Evolutionary conservation across 2,797 vertebrate species (phyloP), one percentile per base, ranked within the genome.

Genomic region (Bradypodion pumilum): DNA sequence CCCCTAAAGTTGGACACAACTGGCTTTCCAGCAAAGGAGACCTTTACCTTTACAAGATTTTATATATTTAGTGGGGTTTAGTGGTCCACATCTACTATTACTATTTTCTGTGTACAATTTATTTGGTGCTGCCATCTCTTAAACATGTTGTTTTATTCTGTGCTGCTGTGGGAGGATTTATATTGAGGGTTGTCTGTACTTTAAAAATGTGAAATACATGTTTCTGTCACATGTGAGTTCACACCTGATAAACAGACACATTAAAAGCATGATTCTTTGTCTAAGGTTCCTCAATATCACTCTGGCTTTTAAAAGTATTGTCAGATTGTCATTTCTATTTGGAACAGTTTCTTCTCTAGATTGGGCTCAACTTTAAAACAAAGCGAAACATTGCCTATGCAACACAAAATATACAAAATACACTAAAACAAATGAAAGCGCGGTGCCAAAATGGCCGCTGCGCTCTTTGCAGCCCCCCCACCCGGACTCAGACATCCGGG

Each of bases 251-350:
- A 2, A n/a, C 37, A 42, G 52, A 27, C 29, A 60, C 42, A 60
- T 81, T 27, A 32, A 59, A 44, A n/a, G 52, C 4, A 32, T 7
- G 23, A 25, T n/a, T 29, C 40, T 60, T 81, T 72, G 68, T 37
- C 59, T 16, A 72, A 25, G 12, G 5, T 25, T 8, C 32, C 42
- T 27, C 6, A 29, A 3, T 13, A 21, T n/a, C n/a, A 56, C 68
- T 21, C 60, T 23, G 5, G 16, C 4, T 27, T 13, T 29, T 23
- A 66, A 75, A 35, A 19, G 6, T 60, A 40, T 74, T 63, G 59
- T n/a, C 42, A 29, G 8, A 35, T 68, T 29, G n/a, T 44, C 23
- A 3, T 2, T 83, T 16, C 87, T 87, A 80, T 78, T 88, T 82
- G 79, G 74, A 83, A 52, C 27, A 25, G 52, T 56, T 37, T n/a